phyloP scores from a whole-genome alignment of 2,888 invertebrate species.

The Cyrtodaria siliqua region DNA sequence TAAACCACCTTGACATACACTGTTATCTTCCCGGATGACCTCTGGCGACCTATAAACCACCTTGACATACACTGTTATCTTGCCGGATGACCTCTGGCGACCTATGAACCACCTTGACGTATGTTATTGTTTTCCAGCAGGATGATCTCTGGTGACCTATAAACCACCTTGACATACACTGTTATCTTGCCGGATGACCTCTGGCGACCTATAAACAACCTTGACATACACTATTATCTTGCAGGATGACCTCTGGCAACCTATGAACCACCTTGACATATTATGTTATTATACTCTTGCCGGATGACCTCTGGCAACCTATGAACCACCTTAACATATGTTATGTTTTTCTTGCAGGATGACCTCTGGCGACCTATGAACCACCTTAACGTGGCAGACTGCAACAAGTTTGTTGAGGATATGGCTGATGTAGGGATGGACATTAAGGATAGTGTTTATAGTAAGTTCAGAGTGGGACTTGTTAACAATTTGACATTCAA shows the following conservation, averaged over 20 bases:
- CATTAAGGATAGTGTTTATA: slow-evolving; percentile 88
- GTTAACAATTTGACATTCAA: no score
- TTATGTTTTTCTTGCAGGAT: slow-evolving; percentile 88
- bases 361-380: slow-evolving; percentile 94
- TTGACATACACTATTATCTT: no score
- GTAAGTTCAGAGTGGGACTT: slow-evolving; percentile 68
- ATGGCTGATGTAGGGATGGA: slow-evolving; percentile 90
- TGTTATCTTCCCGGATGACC: no score
- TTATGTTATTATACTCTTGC: no score
- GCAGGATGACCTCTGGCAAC: slow-evolving; percentile 94
- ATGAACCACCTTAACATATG: slow-evolving; percentile 91
- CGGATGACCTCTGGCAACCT: slow-evolving; percentile 95
- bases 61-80: no score
- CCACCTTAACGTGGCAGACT: slow-evolving; percentile 91
- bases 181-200: slow-evolving; percentile 90
- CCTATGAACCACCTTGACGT: slow-evolving; percentile 92
- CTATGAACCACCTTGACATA: slow-evolving; percentile 92
- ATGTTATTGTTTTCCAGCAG: no score
- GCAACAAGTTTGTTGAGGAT: slow-evolving; percentile 90
- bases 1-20: no score
- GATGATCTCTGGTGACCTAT: no score
- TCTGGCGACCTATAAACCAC: no score
- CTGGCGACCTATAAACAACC: no score
- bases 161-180: no score
- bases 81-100: slow-evolving; percentile 95